Base-by-base conservation (phyloP, 2,888 invertebrate species). In the Halictus quadricinctus region DNA sequence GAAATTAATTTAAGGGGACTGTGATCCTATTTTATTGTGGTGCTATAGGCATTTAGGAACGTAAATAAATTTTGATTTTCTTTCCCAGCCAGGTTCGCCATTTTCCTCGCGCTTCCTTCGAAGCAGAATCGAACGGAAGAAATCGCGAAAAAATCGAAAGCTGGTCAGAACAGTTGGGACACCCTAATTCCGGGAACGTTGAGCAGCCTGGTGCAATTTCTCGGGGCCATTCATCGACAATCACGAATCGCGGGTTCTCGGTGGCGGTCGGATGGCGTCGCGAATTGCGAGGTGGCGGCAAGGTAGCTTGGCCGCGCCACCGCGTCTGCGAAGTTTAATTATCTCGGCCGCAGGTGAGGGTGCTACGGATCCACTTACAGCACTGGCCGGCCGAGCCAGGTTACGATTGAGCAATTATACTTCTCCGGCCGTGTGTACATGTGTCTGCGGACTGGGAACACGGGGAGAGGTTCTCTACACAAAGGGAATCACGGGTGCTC, bases 241-340 rank as follows among this genome's bases (percentile, higher is more conserved):
- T 84, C 79, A 76, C 36, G 79, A 64, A 76, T 72, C 81, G 66
- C 79, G 85, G 76, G 72, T 81, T 76, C 12, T 66, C 29, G 25
- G 48, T 50, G 69, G 48, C 69, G 76, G 46, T 74, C 76, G 36
- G 76, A 72, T 41, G 76, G 79, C 82, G 75, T 81, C 73, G 69
- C 36, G 25, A 41, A 10, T 21, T 36, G 70, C 54, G 58, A 21
- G 70, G 70, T 13, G 74, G 15, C 8, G 58, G 50, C 77, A 66
- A 81, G 69, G 70, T 70, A 70, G 21, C 70, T 18, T 36, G 36
- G 66, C 66, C 79, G 76, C 81, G 83, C 80, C 85, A 72, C 80
- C 81, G 80, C 87, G 91, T 92, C 91, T 91, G 87, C 88, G 87
- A 92, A 91, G 92, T 92, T 91, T 91, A 92, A 92, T 92, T 91